Conservation (phyloP, 2,113 vertebrate genomes). For the Eulemur rufifrons region DNA sequence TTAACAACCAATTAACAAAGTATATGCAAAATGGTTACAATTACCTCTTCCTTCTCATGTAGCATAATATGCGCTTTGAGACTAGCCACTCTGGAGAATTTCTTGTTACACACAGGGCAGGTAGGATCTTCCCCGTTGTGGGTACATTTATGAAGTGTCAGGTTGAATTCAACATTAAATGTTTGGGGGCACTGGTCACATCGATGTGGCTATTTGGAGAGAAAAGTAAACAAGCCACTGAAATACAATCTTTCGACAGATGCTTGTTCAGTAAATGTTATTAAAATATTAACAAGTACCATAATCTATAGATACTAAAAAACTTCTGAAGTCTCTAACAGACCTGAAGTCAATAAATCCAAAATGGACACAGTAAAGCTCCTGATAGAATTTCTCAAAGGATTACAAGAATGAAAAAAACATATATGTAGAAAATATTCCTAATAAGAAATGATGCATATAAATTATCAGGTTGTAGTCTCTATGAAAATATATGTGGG, state of each 20-base stretch:
- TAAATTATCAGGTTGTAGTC: neutral
- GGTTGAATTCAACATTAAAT: constrained; percentile 98
- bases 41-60: constrained; percentile 98
- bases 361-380: neutral
- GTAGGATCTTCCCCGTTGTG: constrained; percentile 93
- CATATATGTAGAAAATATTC: neutral
- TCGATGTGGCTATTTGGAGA: constrained; percentile 91
- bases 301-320: neutral
- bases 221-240: constrained; percentile 69
- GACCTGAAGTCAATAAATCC: neutral
- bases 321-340: neutral
- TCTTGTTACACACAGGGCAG: constrained; percentile 96
- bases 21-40: neutral
- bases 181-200: constrained; percentile 97
- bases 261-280: neutral
- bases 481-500: neutral
- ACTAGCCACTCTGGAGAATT: constrained; percentile 96
- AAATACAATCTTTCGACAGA: constrained; percentile 42
- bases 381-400: neutral
- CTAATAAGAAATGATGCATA: neutral
- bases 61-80: constrained; percentile 98
- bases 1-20: neutral
- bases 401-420: neutral
- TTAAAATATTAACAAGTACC: neutral
- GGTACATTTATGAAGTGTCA: constrained; percentile 96